Evolutionary conservation across 2,113 vertebrate genomes (phyloP).

Genomic region (Trogon melanurus): DNA sequence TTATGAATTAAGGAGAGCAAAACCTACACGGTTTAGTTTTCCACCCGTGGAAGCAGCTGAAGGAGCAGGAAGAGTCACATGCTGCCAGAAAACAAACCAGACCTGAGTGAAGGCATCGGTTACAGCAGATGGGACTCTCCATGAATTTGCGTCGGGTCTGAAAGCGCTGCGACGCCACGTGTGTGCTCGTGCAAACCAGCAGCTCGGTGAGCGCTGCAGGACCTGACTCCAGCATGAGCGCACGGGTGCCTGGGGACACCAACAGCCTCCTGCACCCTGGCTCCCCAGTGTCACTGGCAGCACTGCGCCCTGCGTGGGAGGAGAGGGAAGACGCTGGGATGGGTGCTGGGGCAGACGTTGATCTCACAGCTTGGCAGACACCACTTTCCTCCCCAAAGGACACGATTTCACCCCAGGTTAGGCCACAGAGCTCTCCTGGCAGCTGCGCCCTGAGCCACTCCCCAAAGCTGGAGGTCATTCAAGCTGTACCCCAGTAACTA

Average conservation of each 20-base stretch:
- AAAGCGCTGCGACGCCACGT: fast-evolving
- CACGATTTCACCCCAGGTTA: fast-evolving
- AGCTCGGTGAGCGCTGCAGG: fast-evolving
- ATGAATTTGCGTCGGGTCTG: fast-evolving
- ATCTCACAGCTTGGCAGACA: not conserved
- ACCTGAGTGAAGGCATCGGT: not conserved
- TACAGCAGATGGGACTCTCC: fast-evolving
- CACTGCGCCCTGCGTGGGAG: fast-evolving
- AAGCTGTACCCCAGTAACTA: not conserved
- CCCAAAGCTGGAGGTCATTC: not conserved
- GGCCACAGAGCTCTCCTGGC: not conserved
- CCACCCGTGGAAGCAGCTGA: not conserved
- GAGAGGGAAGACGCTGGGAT: too few species aligned
- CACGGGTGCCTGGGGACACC: not conserved
- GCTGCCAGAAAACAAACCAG: not conserved
- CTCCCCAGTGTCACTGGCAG: fast-evolving
- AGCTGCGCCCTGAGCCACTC: not conserved
- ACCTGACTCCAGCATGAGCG: fast-evolving
- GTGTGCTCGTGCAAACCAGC: fast-evolving
- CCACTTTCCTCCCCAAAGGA: not conserved
- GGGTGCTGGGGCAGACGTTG: not conserved
- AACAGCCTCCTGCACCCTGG: fast-evolving
- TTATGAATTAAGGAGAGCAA: not conserved
- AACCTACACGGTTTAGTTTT: not conserved
- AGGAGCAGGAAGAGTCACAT: not conserved